phyloP scores from a whole-genome alignment of 2,113 vertebrate genomes.

The Marmota flaviventris region DNA sequence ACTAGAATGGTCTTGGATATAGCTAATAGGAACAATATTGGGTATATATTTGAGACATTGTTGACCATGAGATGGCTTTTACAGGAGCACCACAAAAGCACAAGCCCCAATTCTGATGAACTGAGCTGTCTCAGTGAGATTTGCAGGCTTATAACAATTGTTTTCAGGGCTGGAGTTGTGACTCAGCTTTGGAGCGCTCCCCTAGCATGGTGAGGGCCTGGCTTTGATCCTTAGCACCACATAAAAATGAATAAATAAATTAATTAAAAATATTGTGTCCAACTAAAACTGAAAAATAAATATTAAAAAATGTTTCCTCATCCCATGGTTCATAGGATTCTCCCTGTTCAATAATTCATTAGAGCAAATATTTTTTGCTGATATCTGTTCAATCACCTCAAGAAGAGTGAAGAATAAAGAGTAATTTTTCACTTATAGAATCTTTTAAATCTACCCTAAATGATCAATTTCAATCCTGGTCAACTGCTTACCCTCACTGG shows the following conservation, averaged over 20 bases:
- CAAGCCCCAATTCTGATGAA: not conserved
- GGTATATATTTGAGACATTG: not conserved
- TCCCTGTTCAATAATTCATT: not conserved
- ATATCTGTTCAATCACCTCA: not conserved
- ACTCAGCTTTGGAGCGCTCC: too few relatives aligned
- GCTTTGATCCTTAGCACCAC: too few relatives aligned
- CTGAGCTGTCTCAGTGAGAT: not conserved
- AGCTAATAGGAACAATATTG: not conserved
- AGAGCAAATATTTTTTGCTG: not conserved
- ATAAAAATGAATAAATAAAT: too few relatives aligned
- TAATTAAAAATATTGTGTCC: too few relatives aligned
- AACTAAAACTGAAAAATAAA: too few relatives aligned
- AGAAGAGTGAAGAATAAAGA: constrained; percentile 8
- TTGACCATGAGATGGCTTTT: not conserved
- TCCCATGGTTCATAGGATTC: not conserved
- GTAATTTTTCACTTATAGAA: not conserved
- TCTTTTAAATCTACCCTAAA: constrained; percentile 16
- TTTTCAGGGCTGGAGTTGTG: not conserved
- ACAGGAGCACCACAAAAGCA: not conserved
- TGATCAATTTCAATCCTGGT: not conserved
- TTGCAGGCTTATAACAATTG: not conserved
- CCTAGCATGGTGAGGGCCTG: too few relatives aligned
- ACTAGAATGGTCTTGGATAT: not conserved
- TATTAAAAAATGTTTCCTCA: not conserved
- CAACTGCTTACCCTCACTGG: not conserved